These are phyloP conservation scores for Lithophane leautieri DNA, from an alignment of 2,888 invertebrate species.

Conservation along the genomic window DNA sequence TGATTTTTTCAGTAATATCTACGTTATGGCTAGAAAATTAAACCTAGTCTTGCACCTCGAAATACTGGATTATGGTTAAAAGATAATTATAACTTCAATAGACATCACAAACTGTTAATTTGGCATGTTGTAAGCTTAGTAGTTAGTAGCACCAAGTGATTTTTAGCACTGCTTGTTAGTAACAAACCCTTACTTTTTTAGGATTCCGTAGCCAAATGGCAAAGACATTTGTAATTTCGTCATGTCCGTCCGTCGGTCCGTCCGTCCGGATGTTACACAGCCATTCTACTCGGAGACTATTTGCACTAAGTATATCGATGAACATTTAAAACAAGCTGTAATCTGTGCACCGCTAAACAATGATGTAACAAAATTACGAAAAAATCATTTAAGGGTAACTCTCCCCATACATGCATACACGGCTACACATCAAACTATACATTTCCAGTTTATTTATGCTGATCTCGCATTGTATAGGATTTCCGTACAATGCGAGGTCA, in stretches of 20 bases:
- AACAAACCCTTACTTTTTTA: constrained; percentile 11
- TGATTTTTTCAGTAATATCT: not conserved
- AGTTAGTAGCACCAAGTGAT: constrained; percentile 12
- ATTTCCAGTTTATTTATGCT: too few relatives aligned
- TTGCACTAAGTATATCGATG: not conserved
- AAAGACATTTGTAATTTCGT: not conserved
- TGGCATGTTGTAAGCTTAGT: constrained; percentile 24
- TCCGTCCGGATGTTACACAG: not conserved
- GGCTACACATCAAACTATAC: too few relatives aligned
- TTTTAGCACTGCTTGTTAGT: not conserved
- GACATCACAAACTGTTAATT: constrained; percentile 23
- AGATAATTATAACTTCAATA: constrained; percentile 19
- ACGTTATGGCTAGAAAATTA: not conserved
- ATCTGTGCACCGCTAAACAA: not conserved
- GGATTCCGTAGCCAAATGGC: not conserved
- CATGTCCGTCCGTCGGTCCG: not conserved
- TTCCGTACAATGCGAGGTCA: too few relatives aligned
- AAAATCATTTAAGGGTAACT: not conserved
- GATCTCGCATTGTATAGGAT: too few relatives aligned
- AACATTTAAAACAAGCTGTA: not conserved
- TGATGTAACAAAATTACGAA: not conserved
- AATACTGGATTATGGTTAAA: not conserved
- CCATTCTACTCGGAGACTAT: not conserved
- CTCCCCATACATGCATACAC: too few relatives aligned
- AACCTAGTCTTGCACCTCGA: not conserved